Conservation (phyloP, 2,797 vertebrate species). For the Artibeus lituratus region DNA sequence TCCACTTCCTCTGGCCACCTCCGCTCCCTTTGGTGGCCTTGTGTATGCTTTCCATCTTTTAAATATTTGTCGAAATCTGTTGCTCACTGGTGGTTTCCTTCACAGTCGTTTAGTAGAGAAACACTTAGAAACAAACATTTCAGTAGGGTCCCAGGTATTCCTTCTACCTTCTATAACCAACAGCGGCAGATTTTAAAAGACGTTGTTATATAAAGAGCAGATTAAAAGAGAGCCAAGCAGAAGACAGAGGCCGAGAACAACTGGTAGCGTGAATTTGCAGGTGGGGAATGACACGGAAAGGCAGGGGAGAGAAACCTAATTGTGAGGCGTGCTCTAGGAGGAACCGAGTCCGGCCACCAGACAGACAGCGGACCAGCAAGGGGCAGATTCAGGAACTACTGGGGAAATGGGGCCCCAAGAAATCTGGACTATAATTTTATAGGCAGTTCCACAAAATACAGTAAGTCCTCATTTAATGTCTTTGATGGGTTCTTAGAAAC, state of each 20-base stretch:
- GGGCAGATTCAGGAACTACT: neutral
- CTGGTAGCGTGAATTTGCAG: neutral
- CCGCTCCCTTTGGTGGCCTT: neutral
- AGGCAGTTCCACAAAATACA: neutral
- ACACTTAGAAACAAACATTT: conserved; percentile 14
- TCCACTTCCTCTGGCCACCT: neutral
- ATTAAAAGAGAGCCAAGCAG: neutral
- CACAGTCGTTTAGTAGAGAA: neutral
- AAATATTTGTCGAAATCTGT: neutral
- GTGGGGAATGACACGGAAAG: neutral
- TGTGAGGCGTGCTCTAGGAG: neutral
- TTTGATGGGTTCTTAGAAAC: neutral
- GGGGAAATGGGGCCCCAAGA: neutral
- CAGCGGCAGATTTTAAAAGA: neutral
- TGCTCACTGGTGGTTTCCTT: neutral
- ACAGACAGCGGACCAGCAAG: neutral
- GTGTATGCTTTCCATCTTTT: neutral
- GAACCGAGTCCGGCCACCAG: neutral
- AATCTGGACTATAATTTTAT: neutral
- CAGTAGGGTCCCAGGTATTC: neutral
- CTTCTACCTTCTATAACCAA: neutral
- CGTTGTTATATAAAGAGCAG: neutral
- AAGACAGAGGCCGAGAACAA: neutral
- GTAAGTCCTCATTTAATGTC: neutral
- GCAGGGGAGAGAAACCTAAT: neutral